Conservation (phyloP, 2,113 vertebrate genomes). For the Phrynosoma platyrhinos region DNA sequence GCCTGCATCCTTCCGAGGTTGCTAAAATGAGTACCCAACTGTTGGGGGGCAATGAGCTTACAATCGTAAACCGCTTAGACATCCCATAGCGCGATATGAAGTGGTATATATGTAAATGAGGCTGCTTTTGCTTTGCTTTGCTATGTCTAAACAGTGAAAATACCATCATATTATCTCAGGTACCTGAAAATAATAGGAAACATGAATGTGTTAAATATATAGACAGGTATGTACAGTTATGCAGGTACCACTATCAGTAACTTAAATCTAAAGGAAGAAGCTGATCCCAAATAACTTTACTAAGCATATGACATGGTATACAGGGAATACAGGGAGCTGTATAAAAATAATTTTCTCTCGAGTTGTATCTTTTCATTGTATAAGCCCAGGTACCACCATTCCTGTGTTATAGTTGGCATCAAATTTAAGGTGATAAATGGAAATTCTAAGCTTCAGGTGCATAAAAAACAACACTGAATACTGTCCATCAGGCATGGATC, state of each 20-base stretch:
- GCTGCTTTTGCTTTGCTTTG: no score
- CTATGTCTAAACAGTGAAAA: background rate
- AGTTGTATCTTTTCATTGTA: background rate
- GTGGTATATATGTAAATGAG: no score
- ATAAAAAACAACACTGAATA: background rate
- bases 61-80: no score
- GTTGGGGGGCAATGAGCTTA: no score
- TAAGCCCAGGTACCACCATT: background rate
- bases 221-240: background rate
- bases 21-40: no score
- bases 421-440: background rate
- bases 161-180: background rate
- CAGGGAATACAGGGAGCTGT: background rate
- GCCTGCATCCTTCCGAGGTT: no score
- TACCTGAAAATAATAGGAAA: background rate
- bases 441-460: no score
- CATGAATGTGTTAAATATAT: background rate
- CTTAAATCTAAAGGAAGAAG: background rate
- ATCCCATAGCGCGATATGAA: no score
- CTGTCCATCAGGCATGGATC: background rate
- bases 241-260: background rate
- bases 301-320: background rate
- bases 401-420: background rate
- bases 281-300: background rate
- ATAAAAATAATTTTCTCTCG: background rate